Conservation (phyloP, 2,888 invertebrate genomes). For the Anthophora plumipes region DNA sequence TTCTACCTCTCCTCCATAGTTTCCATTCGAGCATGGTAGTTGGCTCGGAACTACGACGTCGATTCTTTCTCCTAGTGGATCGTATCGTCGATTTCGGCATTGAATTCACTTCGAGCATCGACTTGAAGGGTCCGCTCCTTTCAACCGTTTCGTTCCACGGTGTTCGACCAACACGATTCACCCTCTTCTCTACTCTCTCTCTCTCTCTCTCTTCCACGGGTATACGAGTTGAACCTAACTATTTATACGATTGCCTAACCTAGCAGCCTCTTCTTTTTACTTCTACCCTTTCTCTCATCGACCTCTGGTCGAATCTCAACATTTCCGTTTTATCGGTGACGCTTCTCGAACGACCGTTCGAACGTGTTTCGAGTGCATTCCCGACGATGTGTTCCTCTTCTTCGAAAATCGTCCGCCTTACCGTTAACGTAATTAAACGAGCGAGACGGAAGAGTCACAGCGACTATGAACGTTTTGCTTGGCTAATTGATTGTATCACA, state of each 20-base stretch:
- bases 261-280: background rate
- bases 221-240: constrained; percentile 34
- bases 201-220: too few relatives aligned
- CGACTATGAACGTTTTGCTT: too few relatives aligned
- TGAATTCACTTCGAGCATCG: constrained; percentile 60
- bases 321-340: constrained; percentile 15
- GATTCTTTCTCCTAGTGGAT: constrained; percentile 65
- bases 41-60: constrained; percentile 54
- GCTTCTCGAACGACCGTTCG: too few relatives aligned
- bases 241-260: constrained; percentile 44
- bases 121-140: constrained; percentile 62
- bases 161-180: constrained; percentile 56
- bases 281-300: background rate
- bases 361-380: background rate
- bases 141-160: constrained; percentile 63
- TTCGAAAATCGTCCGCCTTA: too few relatives aligned
- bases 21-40: constrained; percentile 55
- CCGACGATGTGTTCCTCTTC: background rate
- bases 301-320: constrained; percentile 8
- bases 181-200: too few relatives aligned
- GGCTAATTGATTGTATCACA: constrained; percentile 38
- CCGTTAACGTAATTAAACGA: background rate
- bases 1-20: constrained; percentile 48
- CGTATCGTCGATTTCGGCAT: constrained; percentile 72
- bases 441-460: background rate